These are phyloP conservation scores for Sandelia bainsii DNA, from an alignment of 2,797 vertebrate genomes.

Conservation along the genomic window DNA sequence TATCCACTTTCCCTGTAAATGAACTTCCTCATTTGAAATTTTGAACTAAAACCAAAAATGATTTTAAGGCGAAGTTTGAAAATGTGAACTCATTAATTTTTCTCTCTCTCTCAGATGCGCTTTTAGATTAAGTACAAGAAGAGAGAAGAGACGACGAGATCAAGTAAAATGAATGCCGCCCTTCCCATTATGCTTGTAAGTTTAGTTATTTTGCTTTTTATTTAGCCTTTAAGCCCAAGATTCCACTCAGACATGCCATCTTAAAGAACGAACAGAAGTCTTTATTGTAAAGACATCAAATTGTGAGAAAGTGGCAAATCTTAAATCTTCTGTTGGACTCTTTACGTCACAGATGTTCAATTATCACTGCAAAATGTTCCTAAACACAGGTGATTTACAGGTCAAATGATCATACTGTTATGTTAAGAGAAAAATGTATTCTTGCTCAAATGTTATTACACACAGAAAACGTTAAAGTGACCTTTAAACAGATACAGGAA, in stretches of 20 bases:
- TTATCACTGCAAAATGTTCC: constrained; percentile 16
- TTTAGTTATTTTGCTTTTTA: too few relatives aligned
- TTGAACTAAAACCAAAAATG: neutral
- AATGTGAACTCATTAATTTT: neutral
- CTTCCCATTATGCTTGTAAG: too few relatives aligned
- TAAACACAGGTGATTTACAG: constrained; percentile 6
- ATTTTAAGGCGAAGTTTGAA: neutral
- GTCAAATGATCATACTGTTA: constrained; percentile 31
- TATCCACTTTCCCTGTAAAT: neutral
- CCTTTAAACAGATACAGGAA: constrained; percentile 24
- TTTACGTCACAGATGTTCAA: neutral
- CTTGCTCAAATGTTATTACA: constrained; percentile 31
- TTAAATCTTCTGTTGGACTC: neutral
- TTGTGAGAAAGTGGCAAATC: constrained; percentile 1
- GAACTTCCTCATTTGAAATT: neutral
- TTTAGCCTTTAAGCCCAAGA: neutral
- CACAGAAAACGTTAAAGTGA: constrained; percentile 34
- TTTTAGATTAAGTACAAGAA: neutral
- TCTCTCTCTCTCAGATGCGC: neutral
- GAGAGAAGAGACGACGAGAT: too few relatives aligned
- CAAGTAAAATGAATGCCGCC: too few relatives aligned
- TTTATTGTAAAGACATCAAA: constrained; percentile 56
- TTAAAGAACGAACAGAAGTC: constrained; percentile 13
- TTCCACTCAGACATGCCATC: constrained; percentile 2
- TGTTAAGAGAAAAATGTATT: constrained; percentile 13